Evolutionary conservation across 2,113 vertebrate species (phyloP), one percentile per base, ranked within the genome.

Genomic region (Crotalus viridis): DNA sequence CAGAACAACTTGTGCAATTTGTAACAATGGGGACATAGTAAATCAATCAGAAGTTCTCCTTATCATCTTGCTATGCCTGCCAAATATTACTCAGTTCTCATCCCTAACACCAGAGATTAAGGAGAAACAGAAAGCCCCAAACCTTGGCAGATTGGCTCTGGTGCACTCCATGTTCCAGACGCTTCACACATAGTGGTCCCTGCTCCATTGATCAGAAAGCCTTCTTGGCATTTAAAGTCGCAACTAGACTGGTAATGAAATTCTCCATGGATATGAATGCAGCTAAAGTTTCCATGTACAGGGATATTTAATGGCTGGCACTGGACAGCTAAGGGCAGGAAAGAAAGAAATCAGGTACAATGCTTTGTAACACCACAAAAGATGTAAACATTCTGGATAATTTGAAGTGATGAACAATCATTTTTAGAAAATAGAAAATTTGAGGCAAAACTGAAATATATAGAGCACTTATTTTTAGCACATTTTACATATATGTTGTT

Each of bases 81-180:
- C 17, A 92, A 74, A 17, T 6, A 56, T 26, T 74, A n/a, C 15
- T 59, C 33, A 92, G 15, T 5, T 26, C 6, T 81, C 33, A 43
- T 81, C 17, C 19, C 51, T n/a, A 5, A 56, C 22, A 43, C 21
- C 6, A 24, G 74, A 48, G n/a, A 46, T 10, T 74, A 39, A 33
- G 7, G 10, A 54, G 51, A 89, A 85, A 39, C 9, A 88, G 17
- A 13, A 46, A 43, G 55, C 5, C 5, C 2, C 13, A 15, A 61
- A 98, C 97, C 98, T 96, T 97, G 92, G 92, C 98, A 98, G 6
- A 92, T 93, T 17, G 98, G 97, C 4, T 22, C 85, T 28, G 95
- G 90, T 0, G 95, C 95, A 89, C 97, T 98, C 98, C 98, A 98
- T 93, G 46, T 28, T 56, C 97, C 98, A 24, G 90, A 94, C 24